phyloP scores from a whole-genome alignment of 2,797 vertebrate genomes.

The Antennarius maculatus region DNA sequence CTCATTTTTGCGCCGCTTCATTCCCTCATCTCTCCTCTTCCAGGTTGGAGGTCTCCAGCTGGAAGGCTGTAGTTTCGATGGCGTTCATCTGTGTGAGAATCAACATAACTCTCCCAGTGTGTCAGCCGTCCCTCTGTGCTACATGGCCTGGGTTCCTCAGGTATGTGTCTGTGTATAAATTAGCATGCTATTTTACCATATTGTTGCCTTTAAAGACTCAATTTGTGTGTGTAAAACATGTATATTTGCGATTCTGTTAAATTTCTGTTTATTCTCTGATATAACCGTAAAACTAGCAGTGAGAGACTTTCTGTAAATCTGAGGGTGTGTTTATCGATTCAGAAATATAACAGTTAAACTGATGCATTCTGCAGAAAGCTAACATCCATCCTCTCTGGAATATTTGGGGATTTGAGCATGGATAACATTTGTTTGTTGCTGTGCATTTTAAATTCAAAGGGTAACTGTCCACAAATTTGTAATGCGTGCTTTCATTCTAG shows the following conservation, averaged over 20 bases:
- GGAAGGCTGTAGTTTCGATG: conserved; percentile 95
- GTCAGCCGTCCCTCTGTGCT: conserved; percentile 89
- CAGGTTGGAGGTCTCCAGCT: conserved; percentile 92
- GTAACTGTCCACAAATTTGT: neutral
- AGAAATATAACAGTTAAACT: neutral
- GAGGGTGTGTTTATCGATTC: neutral
- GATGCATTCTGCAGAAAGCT: too few species aligned
- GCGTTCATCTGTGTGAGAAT: conserved; percentile 90
- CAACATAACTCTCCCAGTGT: conserved; percentile 93
- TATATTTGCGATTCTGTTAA: neutral
- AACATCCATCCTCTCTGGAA: too few species aligned
- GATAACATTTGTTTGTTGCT: too few species aligned
- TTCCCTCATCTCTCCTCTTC: neutral
- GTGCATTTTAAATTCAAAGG: neutral
- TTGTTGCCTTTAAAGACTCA: neutral
- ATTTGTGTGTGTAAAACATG: neutral
- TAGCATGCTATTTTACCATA: neutral
- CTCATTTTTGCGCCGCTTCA: neutral
- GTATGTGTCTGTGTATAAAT: conserved; percentile 68
- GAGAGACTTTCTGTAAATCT: neutral
- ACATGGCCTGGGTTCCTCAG: conserved; percentile 96
- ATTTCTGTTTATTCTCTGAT: neutral
- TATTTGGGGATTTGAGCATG: too few species aligned
- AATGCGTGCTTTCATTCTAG: conserved; percentile 33
- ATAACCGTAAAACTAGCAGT: neutral